These are phyloP conservation scores for Megaustenia siamemsis DNA, from an alignment of 2,888 invertebrate genomes.

Conservation along the genomic window DNA sequence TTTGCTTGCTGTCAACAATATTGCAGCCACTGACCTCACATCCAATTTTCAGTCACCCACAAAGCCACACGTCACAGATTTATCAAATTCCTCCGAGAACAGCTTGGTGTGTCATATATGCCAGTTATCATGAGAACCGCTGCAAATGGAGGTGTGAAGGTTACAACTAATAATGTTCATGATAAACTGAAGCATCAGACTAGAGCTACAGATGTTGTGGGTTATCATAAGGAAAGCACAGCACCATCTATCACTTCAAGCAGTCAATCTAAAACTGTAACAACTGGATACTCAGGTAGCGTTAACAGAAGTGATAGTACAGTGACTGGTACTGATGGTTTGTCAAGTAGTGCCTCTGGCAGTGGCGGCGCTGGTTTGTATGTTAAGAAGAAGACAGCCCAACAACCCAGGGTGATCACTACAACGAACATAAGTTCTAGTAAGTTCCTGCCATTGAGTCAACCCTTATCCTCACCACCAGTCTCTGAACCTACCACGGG, in stretches of 20 bases:
- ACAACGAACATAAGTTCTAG: constrained; percentile 39
- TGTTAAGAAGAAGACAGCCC: constrained; percentile 40
- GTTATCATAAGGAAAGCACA: neutral
- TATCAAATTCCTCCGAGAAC: neutral
- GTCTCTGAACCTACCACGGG: constrained; percentile 7
- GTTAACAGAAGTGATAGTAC: neutral
- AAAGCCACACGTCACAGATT: neutral
- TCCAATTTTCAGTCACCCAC: constrained; percentile 3
- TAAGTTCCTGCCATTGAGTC: neutral
- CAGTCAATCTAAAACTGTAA: neutral
- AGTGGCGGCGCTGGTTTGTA: constrained; percentile 37
- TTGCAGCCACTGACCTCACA: constrained; percentile 5
- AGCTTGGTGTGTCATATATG: neutral
- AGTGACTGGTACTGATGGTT: neutral
- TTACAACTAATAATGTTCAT: neutral
- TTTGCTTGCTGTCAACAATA: constrained; percentile 54
- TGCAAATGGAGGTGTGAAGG: neutral
- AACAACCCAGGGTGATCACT: constrained; percentile 37
- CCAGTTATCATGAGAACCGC: constrained; percentile 36
- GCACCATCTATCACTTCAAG: neutral
- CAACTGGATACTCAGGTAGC: neutral
- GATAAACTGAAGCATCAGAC: neutral
- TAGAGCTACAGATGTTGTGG: neutral
- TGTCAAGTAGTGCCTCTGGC: neutral
- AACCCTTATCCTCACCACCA: constrained; percentile 25